Evolutionary conservation across 1,140 invertebrate genomes (phyloP), one percentile per base, ranked within the genome.

Genomic region (Dendrolimus punctatus): DNA sequence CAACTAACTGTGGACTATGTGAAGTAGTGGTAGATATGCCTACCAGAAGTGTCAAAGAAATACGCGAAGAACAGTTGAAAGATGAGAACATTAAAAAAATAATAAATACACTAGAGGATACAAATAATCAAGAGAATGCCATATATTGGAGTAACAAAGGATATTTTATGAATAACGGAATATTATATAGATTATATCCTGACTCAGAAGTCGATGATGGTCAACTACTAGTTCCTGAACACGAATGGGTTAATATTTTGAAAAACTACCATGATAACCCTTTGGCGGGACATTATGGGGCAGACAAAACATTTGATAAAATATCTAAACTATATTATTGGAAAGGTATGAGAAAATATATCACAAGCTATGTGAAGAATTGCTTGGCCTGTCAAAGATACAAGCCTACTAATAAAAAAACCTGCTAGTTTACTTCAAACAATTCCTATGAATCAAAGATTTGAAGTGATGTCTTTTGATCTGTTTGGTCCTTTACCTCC

Each of bases 401-500:
- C 51, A 79, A 79, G 50, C 49, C 68, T 6, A 38, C 46, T 9
- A 76, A 70, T 42, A 6, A 50, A 40, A n/a, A 76, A 78, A 56
- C 68, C 68, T 6, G 60, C 64, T 0, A 69, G 69, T 0, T 43
- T 72, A 38, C 44, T 66, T 6, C 63, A 67, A 49, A 62, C 60
- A 4, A 51, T 55, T 38, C 47, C 61, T 0, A 44, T 44, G 5
- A 55, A 53, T 9, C 48, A 64, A 8, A 42, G 73, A 38, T 80
- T 78, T 51, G 72, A 78, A 52, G 56, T 60, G 2, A 9, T 62
- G 6, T 10, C 73, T 0, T 36, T 80, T 4, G 75, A 79, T 47
- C 53, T 77, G n/a, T 71, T 78, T 47, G 71, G 71, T 5, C 68
- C 74, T 5, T 51, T 80, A 36, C 65, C 71, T 2, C 8, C 49